Evolutionary conservation across 2,797 vertebrate species (phyloP).

Genomic region (Pseudochirops corinnae): DNA sequence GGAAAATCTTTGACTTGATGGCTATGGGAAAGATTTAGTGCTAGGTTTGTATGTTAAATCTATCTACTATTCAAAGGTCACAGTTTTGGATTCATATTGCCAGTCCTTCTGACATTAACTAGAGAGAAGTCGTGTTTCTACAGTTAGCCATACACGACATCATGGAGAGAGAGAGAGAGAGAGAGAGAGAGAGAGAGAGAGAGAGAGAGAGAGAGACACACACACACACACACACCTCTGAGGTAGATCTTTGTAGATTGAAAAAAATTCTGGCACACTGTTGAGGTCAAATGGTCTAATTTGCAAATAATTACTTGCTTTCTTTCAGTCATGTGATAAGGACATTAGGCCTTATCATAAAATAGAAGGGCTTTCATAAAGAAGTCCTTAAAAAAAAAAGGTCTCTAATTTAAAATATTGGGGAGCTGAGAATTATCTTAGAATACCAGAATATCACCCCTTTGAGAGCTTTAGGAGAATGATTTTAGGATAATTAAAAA

Average conservation of each 20-base stretch:
- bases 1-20: background rate
- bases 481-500: background rate
- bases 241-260: background rate
- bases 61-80: slow-evolving; percentile 16
- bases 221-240: background rate
- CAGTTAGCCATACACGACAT: slow-evolving; percentile 14
- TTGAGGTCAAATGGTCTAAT: slow-evolving; percentile 27
- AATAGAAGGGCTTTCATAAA: background rate
- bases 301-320: slow-evolving; percentile 20
- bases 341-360: background rate
- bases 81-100: slow-evolving; percentile 9
- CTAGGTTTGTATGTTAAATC: slow-evolving; percentile 13
- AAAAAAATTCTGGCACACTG: slow-evolving; percentile 14
- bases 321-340: slow-evolving; percentile 46
- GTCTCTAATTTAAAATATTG: background rate
- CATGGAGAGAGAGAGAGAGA: background rate
- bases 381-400: background rate
- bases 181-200: no score
- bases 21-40: slow-evolving; percentile 19
- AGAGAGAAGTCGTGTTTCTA: slow-evolving; percentile 18
- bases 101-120: slow-evolving; percentile 45
- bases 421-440: background rate
- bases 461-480: background rate
- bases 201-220: no score
- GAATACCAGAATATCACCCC: background rate